Evolutionary conservation across 1,140 invertebrate genomes (phyloP), one percentile per base, ranked within the genome.

Genomic region (Magallana angulata): DNA sequence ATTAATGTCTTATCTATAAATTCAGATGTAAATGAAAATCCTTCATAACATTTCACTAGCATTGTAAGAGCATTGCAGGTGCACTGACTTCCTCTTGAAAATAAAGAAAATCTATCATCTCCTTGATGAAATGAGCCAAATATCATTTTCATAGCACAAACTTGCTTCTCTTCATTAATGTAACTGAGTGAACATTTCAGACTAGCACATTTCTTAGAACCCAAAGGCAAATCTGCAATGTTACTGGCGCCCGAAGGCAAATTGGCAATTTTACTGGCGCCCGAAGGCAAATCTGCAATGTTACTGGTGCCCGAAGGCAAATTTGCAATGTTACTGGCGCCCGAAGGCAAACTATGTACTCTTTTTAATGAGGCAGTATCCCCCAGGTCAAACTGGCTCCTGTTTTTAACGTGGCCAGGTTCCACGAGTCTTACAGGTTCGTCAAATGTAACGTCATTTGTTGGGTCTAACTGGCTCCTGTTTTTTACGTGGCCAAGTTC

Each of bases 61-160:
- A 80, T 76, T 48, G 58, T 18, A 60, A 88, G 81, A 11, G 87
- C 18, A 85, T 85, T 85, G 71, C 87, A 88, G 60, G 87, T 88
- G 64, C 83, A 88, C 59, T 88, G 87, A 62, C 57, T 76, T n/a
- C 87, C 87, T 88, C 68, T 88, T 82, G 83, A 88, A 71, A 64
- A 64, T 64, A 18, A 64, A n/a, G 60, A 64, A 64, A 64, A 64
- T 18, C 60, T 64, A 7, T n/a, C 18, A 7, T 18, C 18, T 64
- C 76, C 76, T 30, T 81, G 76, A 81, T 81, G 24, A 30, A 48
- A 56, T 7, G 76, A 48, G 14, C 30, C 76, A 48, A 48, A 48
- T 48, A 48, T 48, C 36, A 48, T 4, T 48, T 48, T 48, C 36
- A 2, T 48, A 48, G 36, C 5, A 48, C 36, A 48, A 48, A 48